phyloP scores from a whole-genome alignment of 2,797 vertebrate species.

The Poecilia velifera region DNA sequence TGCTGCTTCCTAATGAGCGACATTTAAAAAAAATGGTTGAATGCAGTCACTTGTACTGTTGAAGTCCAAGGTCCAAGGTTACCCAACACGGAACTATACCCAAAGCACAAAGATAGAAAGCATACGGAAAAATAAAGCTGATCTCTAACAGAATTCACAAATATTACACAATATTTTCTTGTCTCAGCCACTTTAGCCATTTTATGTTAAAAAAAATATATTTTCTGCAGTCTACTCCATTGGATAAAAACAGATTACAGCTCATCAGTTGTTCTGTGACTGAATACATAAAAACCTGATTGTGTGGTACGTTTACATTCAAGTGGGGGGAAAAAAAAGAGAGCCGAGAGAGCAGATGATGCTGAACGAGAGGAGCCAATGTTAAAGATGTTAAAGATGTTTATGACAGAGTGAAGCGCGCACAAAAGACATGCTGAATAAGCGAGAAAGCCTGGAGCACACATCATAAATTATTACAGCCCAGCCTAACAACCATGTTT shows the following conservation, averaged over 20 bases:
- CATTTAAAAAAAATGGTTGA: not conserved
- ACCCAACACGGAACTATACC: too few species aligned
- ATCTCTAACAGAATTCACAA: too few species aligned
- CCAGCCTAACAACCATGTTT: not conserved
- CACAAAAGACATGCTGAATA: not conserved
- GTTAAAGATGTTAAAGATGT: not conserved
- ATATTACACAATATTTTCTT: not conserved
- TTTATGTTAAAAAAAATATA: not conserved
- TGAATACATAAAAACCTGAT: not conserved
- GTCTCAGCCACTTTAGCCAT: not conserved
- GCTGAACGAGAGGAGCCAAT: not conserved
- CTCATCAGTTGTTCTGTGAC: not conserved
- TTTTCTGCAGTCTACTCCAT: not conserved
- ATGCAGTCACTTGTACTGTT: not conserved
- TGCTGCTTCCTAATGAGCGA: not conserved
- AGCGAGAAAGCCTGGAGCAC: not conserved
- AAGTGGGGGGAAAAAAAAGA: not conserved
- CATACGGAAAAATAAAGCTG: too few species aligned
- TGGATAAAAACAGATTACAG: not conserved
- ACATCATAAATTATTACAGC: not conserved
- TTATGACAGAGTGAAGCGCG: not conserved
- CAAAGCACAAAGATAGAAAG: too few species aligned
- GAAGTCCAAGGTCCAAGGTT: not conserved
- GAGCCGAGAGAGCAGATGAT: not conserved
- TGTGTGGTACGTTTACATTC: not conserved